A percentile compares a stretch with the other conserved stretches of the same genome.
Evolutionary conservation across 2,797 vertebrate species (phyloP).

Genomic region (Platyrinchus mystaceus): DNA sequence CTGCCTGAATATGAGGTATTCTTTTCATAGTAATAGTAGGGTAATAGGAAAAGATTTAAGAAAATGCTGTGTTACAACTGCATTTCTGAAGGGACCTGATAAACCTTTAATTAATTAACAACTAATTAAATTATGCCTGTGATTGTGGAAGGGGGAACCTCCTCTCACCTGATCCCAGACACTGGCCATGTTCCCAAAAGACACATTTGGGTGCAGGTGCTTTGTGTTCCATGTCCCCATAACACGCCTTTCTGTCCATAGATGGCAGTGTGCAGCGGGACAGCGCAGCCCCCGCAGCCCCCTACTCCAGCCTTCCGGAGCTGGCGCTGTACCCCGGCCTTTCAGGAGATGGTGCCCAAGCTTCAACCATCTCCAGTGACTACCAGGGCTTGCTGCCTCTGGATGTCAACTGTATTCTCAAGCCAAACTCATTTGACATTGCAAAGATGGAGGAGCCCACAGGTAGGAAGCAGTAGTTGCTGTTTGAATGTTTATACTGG

Average conservation of each 20-base stretch:
- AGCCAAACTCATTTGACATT: slow-evolving; percentile 78
- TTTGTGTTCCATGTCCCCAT: neutral
- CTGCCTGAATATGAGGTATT: neutral
- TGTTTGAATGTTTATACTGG: neutral
- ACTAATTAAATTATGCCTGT: neutral
- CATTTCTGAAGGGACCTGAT: neutral
- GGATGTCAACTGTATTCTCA: slow-evolving; percentile 83
- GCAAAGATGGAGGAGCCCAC: slow-evolving; percentile 80
- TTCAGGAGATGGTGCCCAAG: slow-evolving; percentile 46
- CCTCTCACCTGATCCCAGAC: neutral
- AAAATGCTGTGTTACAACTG: neutral
- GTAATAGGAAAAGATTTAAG: neutral
- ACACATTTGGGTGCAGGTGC: neutral
- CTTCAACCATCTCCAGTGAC: slow-evolving; percentile 67
- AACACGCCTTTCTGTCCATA: neutral
- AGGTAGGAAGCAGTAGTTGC: slow-evolving; percentile 68
- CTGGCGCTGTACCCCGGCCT: slow-evolving; percentile 56
- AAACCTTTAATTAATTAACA: neutral
- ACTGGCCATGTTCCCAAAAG: neutral
- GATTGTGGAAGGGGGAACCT: neutral
- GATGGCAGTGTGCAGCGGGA: slow-evolving; percentile 46
- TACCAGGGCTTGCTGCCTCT: slow-evolving; percentile 78
- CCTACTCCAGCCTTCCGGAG: slow-evolving; percentile 55
- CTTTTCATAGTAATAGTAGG: neutral
- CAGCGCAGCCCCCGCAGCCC: slow-evolving; percentile 15